Base-by-base conservation (phyloP, 2,888 invertebrate genomes). In the Pseudococcus viburni region DNA sequence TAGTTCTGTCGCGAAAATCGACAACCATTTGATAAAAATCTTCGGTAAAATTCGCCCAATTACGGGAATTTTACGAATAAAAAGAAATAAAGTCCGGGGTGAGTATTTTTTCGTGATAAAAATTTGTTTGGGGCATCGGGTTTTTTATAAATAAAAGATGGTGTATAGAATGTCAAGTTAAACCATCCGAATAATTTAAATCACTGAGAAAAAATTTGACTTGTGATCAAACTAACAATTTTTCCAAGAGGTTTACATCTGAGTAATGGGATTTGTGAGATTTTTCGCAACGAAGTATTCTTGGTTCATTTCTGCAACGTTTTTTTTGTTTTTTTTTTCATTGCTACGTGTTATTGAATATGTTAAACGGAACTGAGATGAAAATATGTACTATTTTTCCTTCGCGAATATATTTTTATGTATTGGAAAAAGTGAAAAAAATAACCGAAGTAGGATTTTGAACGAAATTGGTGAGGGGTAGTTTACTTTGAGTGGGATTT, bases 211-310 rank as follows among this genome's bases (percentile, higher is more conserved):
- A 64, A 64, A 64, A 64, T 22, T 22, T 64, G 19, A 64, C 64
- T 64, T 64, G 19, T 22, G 64, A 64, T 64, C 64, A 64, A 59
- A 59, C 64, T n/a, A n/a, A 64, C 64, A 64, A 64, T 22, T 22
- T 64, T n/a, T n/a, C n/a, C 22, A 0, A 55, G 22, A 22, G 64
- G 64, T 64, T 64, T 64, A 64, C 22, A 64, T 64, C 22, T 64
- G 64, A 64, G 64, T n/a, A n/a, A 64, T 64, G 64, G 64, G 64
- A 64, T 64, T 64, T 64, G 19, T n/a, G n/a, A 59, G 59, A 59
- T 59, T 59, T 59, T 64, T 22, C 64, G 64, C 64, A 9, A 64
- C n/a, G 22, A 22, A 64, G 22, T 7, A 64, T 22, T 64, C 9
- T 22, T 64, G 22, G 22, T 64, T 11, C 64, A 64, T 64, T 22